phyloP scores from a whole-genome alignment of 2,113 vertebrate species.

The Mustelus asterias region DNA sequence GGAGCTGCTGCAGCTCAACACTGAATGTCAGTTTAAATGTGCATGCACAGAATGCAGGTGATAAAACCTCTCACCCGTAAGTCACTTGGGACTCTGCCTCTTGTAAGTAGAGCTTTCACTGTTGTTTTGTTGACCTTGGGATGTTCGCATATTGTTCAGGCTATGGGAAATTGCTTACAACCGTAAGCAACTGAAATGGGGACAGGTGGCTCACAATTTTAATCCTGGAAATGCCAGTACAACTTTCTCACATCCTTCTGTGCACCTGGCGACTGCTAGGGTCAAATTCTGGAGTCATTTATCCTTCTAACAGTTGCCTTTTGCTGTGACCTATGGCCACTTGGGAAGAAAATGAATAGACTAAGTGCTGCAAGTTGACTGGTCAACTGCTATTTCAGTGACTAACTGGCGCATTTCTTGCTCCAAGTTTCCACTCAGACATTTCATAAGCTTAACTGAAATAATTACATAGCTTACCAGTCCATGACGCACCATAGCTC shows the following conservation, averaged over 20 bases:
- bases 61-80: background rate
- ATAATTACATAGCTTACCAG: constrained; percentile 62
- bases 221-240: background rate
- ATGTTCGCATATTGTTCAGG: background rate
- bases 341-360: background rate
- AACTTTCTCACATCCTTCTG: constrained; percentile 5
- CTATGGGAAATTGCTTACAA: background rate
- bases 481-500: constrained; percentile 98
- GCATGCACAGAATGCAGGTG: background rate
- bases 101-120: background rate
- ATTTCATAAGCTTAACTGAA: background rate
- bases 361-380: background rate
- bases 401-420: background rate
- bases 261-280: background rate
- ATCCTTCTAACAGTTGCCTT: background rate
- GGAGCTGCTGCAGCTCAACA: background rate
- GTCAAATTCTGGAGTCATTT: background rate
- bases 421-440: background rate
- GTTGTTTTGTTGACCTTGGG: background rate
- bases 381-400: background rate
- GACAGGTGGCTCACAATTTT: background rate
- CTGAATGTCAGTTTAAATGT: background rate
- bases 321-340: background rate
- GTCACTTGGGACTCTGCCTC: background rate
- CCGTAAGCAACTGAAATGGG: background rate